Evolutionary conservation across 2,888 invertebrate genomes (phyloP).

Genomic region (Leucozona laternaria): DNA sequence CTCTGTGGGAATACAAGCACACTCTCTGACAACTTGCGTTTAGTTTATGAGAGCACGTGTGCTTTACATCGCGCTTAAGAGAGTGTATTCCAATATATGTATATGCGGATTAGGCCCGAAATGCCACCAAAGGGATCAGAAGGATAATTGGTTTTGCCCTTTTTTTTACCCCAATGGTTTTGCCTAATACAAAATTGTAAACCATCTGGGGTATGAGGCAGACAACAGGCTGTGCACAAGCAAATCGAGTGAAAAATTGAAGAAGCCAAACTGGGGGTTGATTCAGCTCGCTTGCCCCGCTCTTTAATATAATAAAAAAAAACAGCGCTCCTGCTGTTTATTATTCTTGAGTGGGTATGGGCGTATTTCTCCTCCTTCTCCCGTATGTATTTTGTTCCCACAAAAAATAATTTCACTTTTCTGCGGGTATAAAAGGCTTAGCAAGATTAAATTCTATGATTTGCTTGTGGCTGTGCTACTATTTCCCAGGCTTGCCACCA

Average conservation of each 20-base stretch:
- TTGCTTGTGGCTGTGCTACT: slow-evolving; percentile 57
- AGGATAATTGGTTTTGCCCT: slow-evolving; percentile 71
- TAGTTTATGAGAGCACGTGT: slow-evolving; percentile 39
- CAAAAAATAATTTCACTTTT: slow-evolving; percentile 66
- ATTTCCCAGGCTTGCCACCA: slow-evolving; percentile 24
- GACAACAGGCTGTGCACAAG: slow-evolving; percentile 28
- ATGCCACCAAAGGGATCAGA: slow-evolving; percentile 64
- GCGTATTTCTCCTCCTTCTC: not conserved
- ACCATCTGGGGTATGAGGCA: slow-evolving; percentile 35
- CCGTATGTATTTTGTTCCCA: slow-evolving; percentile 22
- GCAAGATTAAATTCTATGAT: slow-evolving; percentile 70
- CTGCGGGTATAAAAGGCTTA: slow-evolving; percentile 69
- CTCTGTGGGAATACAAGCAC: not conserved
- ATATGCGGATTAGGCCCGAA: slow-evolving; percentile 59
- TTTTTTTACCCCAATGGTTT: slow-evolving; percentile 23
- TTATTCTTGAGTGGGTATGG: slow-evolving; percentile 33
- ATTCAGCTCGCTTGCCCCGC: not conserved
- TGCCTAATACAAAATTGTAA: slow-evolving; percentile 62
- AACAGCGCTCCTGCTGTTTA: slow-evolving; percentile 33
- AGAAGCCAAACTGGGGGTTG: slow-evolving; percentile 38
- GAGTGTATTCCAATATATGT: slow-evolving; percentile 16
- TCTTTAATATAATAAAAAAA: not conserved
- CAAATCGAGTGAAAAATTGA: slow-evolving; percentile 39
- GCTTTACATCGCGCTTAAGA: slow-evolving; percentile 6
- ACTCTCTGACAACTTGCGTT: slow-evolving; percentile 29